Conservation (phyloP, 92 coral and sea anemone genomes). For the Virgularia gustaviana region DNA sequence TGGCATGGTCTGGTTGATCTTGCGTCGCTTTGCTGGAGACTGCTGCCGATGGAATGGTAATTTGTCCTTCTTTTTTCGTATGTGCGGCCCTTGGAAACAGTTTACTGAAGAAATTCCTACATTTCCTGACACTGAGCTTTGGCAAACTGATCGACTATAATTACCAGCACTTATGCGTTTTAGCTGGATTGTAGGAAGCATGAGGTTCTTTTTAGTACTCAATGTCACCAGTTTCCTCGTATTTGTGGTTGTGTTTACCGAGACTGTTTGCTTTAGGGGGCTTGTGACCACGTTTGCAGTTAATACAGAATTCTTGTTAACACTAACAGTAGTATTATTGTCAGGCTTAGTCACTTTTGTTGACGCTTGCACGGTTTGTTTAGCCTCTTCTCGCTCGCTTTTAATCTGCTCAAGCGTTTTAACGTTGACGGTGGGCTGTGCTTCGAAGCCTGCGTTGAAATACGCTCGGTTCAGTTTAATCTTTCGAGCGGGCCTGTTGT, state of each 20-base stretch:
- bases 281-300: neutral
- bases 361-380: neutral
- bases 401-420: slow-evolving; percentile 26
- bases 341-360: neutral
- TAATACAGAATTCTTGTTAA: neutral
- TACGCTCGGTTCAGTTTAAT: slow-evolving; percentile 19
- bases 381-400: neutral
- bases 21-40: neutral
- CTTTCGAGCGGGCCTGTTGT: slow-evolving; percentile 19
- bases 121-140: neutral
- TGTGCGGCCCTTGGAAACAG: neutral
- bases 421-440: slow-evolving; percentile 13
- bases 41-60: neutral
- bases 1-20: neutral
- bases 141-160: neutral
- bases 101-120: too few species aligned
- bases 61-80: neutral
- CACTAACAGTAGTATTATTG: neutral
- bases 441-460: slow-evolving; percentile 14
- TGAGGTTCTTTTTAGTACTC: neutral
- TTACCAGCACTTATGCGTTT: neutral
- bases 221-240: slow-evolving; percentile 7
- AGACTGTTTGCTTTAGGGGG: neutral
- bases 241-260: neutral
- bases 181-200: slow-evolving; percentile 13